phyloP scores from a whole-genome alignment of 2,888 invertebrate species.

The Harpalus rubripes region DNA sequence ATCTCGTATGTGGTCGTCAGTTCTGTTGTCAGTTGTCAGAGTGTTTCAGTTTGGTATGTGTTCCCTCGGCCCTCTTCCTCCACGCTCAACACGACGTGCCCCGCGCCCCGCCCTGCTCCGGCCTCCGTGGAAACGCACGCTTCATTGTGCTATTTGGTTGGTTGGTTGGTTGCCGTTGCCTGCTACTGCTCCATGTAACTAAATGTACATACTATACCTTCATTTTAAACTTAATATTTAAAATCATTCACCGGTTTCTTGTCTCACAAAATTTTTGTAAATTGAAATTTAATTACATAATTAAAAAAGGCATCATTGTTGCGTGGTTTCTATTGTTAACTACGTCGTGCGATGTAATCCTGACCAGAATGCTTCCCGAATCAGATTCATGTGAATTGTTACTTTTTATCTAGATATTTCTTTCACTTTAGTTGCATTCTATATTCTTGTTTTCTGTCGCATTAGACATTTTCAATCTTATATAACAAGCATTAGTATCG shows the following conservation, averaged over 20 bases:
- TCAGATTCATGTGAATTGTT: slow-evolving; percentile 32
- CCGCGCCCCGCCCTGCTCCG: slow-evolving; percentile 66
- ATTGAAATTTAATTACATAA: background rate
- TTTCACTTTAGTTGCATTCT: slow-evolving; percentile 51
- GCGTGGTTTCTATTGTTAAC: slow-evolving; percentile 35
- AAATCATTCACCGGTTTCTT: slow-evolving; percentile 23
- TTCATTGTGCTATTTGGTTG: slow-evolving; percentile 76
- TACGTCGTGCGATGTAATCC: slow-evolving; percentile 17
- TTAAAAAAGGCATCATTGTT: slow-evolving; percentile 1
- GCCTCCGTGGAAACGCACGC: slow-evolving; percentile 73
- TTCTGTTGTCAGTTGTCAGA: slow-evolving; percentile 34
- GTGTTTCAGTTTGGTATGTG: slow-evolving; percentile 73
- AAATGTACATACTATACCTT: slow-evolving; percentile 53
- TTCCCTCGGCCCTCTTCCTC: slow-evolving; percentile 79
- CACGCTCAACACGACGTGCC: slow-evolving; percentile 72
- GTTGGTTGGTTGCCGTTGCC: slow-evolving; percentile 79
- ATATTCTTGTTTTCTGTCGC: slow-evolving; percentile 49
- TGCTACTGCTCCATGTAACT: slow-evolving; percentile 73
- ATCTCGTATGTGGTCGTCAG: slow-evolving; percentile 41
- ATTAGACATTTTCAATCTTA: slow-evolving; percentile 34
- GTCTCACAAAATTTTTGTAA: background rate
- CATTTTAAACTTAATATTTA: slow-evolving; percentile 15
- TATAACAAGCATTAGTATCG: slow-evolving; percentile 18
- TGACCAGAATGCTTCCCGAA: slow-evolving; percentile 42
- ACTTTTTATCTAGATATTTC: slow-evolving; percentile 43